Conservation (phyloP, 2,888 invertebrate genomes). For the Agrilus biguttatus region DNA sequence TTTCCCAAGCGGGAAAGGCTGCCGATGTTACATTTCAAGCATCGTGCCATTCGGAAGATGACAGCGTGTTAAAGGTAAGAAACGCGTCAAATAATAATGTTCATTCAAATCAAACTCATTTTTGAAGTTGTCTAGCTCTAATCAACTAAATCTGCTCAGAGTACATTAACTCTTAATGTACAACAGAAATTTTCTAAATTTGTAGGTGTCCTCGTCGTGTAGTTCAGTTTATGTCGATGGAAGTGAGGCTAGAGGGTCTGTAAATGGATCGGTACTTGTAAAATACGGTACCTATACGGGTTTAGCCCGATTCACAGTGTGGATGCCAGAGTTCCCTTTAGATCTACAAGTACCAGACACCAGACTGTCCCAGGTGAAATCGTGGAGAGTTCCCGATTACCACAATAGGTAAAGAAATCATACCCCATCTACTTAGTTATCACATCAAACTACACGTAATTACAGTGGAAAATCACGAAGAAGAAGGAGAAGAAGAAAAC, state of each 20-base stretch:
- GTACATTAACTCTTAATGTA: not conserved
- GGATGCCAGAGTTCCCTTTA: slow-evolving; percentile 92
- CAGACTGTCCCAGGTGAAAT: slow-evolving; percentile 82
- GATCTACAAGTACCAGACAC: slow-evolving; percentile 82
- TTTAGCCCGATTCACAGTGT: slow-evolving; percentile 78
- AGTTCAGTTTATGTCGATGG: slow-evolving; percentile 94
- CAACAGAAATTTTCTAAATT: slow-evolving; percentile 8
- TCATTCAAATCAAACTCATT: too few species aligned
- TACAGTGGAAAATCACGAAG: slow-evolving; percentile 15
- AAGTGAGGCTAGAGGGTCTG: slow-evolving; percentile 85
- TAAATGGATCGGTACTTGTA: slow-evolving; percentile 86
- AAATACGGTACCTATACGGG: slow-evolving; percentile 86
- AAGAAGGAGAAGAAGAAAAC: slow-evolving; percentile 37
- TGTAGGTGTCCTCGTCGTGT: slow-evolving; percentile 86
- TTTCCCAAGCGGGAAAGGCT: slow-evolving; percentile 85
- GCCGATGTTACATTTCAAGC: slow-evolving; percentile 91
- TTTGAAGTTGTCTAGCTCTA: too few species aligned
- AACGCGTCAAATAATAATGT: too few species aligned
- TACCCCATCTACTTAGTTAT: not conserved
- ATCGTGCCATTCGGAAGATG: slow-evolving; percentile 89
- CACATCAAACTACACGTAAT: not conserved
- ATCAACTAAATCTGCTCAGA: not conserved
- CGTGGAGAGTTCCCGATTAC: slow-evolving; percentile 84
- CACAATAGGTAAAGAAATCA: slow-evolving; percentile 28
- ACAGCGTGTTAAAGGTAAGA: slow-evolving; percentile 84